These are phyloP conservation scores for Paracanthobrama guichenoti DNA, from an alignment of 2,113 vertebrate species.

Conservation along the genomic window DNA sequence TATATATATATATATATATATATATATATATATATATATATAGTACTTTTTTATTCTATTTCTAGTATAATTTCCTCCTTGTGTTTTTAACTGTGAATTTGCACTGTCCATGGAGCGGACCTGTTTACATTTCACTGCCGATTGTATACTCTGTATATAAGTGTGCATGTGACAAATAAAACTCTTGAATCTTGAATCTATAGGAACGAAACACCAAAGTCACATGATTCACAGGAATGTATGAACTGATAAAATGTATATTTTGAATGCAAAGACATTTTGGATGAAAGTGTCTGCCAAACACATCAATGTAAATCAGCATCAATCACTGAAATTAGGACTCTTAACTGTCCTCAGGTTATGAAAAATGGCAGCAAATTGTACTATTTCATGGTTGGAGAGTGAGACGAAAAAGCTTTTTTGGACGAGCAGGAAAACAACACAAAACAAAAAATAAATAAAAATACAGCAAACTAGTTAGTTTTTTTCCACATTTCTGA, in stretches of 20 bases:
- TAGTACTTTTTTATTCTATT: too few species aligned
- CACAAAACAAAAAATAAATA: too few species aligned
- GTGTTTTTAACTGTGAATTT: too few species aligned
- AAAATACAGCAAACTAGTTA: neutral
- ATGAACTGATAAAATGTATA: neutral
- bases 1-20: too few species aligned
- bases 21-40: too few species aligned
- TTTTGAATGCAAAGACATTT: neutral
- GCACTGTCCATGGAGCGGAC: too few species aligned
- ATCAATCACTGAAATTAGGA: neutral
- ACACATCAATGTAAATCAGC: neutral
- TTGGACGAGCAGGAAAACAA: neutral
- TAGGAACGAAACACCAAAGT: neutral
- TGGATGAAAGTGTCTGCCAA: neutral
- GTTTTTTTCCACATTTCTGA: neutral
- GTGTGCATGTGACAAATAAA: too few species aligned
- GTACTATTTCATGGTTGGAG: neutral
- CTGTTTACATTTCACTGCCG: too few species aligned
- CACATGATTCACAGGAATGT: neutral
- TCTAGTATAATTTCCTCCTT: too few species aligned
- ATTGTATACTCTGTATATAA: too few species aligned
- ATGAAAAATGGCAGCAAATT: neutral
- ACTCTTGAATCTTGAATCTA: too few species aligned
- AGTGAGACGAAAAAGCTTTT: neutral
- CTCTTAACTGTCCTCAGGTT: neutral